Percentiles rank a stretch among this genome's conserved stretches.
phyloP scores from a whole-genome alignment of 2,888 invertebrate genomes.

The Eupithecia dodoneata region DNA sequence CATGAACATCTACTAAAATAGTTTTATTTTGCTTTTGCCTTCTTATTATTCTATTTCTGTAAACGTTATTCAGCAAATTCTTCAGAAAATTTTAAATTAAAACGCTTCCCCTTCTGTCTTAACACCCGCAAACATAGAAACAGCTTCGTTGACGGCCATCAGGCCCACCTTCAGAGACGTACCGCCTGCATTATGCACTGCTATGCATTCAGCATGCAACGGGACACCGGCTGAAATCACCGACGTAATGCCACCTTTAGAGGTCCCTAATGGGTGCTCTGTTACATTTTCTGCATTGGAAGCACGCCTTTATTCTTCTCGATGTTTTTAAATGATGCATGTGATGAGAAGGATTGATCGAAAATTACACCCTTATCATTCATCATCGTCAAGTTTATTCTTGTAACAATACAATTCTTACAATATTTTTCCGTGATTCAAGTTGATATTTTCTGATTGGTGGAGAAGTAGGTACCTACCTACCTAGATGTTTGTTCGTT shows the following conservation, averaged over 20 bases:
- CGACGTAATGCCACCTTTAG: slow-evolving; percentile 35
- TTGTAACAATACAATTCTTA: background rate
- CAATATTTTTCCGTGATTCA: background rate
- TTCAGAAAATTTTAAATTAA: background rate
- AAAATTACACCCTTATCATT: background rate
- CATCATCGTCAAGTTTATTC: background rate
- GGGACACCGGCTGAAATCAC: slow-evolving; percentile 39
- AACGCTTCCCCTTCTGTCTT: slow-evolving; percentile 28
- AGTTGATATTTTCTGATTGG: background rate
- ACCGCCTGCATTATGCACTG: slow-evolving; percentile 36
- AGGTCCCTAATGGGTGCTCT: slow-evolving; percentile 22
- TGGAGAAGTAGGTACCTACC: background rate
- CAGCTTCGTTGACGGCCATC: slow-evolving; percentile 42
- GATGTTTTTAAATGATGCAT: background rate
- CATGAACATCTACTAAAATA: background rate
- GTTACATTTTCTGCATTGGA: slow-evolving; percentile 18
- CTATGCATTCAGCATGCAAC: slow-evolving; percentile 37
- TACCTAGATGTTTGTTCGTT: background rate
- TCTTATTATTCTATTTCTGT: background rate
- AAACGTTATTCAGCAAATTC: background rate
- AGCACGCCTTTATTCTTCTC: background rate
- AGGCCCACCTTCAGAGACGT: slow-evolving; percentile 33
- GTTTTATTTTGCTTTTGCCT: background rate
- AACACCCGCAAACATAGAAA: slow-evolving; percentile 41
- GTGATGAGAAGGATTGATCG: background rate